Evolutionary conservation across 2,113 vertebrate species (phyloP), one percentile per base, ranked within the genome.

Genomic region (Corynorhinus townsendii): DNA sequence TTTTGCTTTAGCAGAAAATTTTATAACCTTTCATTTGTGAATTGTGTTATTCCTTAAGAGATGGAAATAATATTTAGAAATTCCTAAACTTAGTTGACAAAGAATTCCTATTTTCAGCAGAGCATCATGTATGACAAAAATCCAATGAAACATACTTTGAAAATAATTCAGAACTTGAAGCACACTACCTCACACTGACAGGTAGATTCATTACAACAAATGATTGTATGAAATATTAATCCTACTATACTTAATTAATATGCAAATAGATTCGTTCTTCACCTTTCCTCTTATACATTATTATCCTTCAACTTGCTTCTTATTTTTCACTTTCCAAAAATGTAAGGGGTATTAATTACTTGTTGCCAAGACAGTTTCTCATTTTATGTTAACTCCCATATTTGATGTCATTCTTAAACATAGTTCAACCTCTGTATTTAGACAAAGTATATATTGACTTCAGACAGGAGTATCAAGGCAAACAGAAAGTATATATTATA

Each of bases 121-220:
- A 90, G 30, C 22, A 66, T 35, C 33, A 24, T 45, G 47, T 15
- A 93, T 11, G 28, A 85, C 14, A 72, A 11, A 47, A 77, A 81
- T 45, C 40, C 14, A 92, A 33, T 35, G 43, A 89, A 90, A 83
- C 4, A 59, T 9, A 86, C 8, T 68, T 75, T 40, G 16, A 79
- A 86, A 93, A 75, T 73, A 40, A 28, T 89, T 91, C 62, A 75
- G 17, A 93, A 68, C 28, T 59, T 69, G 47, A 89, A 79, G 2
- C 40, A 38, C 20, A 56, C 43, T 79, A 28, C 83, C 22, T 89
- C 64, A 92, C 24, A 54, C 56, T 71, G 54, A 86, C 24, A 83
- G 11, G 7, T 66, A 89, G 12, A 82, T 69, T 95, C 75, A 69
- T 90, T 79, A 62, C 80, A 91, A 89, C 43, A 87, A 91, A 92